These are phyloP conservation scores for Scaptomyza hsui DNA, from an alignment of 1,140 invertebrate genomes.

Conservation along the genomic window DNA sequence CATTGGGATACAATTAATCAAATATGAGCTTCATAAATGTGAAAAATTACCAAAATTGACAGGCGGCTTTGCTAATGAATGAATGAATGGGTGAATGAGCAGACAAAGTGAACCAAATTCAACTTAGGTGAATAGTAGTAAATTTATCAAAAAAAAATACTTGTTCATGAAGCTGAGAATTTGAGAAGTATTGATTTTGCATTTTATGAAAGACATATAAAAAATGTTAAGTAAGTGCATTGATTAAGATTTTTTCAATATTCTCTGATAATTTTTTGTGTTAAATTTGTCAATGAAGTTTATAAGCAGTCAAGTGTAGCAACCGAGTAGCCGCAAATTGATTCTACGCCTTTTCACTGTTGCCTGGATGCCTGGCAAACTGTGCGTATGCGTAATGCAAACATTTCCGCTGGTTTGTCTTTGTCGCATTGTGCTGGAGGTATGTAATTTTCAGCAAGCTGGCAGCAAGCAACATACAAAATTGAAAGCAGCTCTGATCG, in stretches of 20 bases:
- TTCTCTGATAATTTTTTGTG: too few relatives aligned
- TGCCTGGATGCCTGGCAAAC: slow-evolving; percentile 14
- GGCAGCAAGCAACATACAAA: slow-evolving; percentile 5
- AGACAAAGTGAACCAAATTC: slow-evolving; percentile 42
- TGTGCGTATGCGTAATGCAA: slow-evolving; percentile 61
- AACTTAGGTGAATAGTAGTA: slow-evolving; percentile 31
- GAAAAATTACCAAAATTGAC: slow-evolving; percentile 64
- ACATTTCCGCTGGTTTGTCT: slow-evolving; percentile 29
- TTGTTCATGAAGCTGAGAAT: too few relatives aligned
- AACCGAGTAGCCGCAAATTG: slow-evolving; percentile 7
- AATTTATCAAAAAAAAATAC: slow-evolving; percentile 10
- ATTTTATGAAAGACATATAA: too few relatives aligned
- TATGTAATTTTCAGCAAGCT: slow-evolving; percentile 24
- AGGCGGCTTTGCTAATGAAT: slow-evolving; percentile 62
- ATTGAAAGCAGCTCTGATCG: slow-evolving; percentile 27
- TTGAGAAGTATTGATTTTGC: too few relatives aligned
- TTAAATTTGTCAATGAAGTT: too few relatives aligned
- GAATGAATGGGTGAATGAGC: slow-evolving; percentile 32
- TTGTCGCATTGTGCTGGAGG: slow-evolving; percentile 10
- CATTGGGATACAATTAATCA: slow-evolving; percentile 64
- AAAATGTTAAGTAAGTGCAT: too few relatives aligned
- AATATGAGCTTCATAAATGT: slow-evolving; percentile 59
- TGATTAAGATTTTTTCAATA: too few relatives aligned
- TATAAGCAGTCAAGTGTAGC: background rate
- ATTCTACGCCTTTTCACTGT: background rate